phyloP scores from a whole-genome alignment of 1,140 invertebrate genomes.

The Mercenaria mercenaria region DNA sequence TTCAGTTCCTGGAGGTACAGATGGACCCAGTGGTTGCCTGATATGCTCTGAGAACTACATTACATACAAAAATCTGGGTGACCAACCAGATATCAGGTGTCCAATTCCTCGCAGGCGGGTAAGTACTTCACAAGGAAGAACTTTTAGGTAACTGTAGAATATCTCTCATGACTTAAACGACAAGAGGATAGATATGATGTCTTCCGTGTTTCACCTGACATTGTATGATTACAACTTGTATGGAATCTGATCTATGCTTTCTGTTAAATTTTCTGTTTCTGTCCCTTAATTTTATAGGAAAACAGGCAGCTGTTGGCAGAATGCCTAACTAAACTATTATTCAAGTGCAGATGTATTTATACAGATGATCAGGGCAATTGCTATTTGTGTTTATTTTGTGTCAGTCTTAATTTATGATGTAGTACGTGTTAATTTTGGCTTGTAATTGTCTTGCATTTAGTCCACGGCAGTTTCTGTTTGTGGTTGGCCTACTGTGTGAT shows the following conservation, averaged over 20 bases:
- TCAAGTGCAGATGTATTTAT: no score
- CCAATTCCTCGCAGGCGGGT: slow-evolving; percentile 97
- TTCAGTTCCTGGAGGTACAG: slow-evolving; percentile 93
- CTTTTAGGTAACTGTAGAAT: background rate
- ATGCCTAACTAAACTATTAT: no score
- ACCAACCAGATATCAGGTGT: slow-evolving; percentile 99
- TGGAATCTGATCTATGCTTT: slow-evolving; percentile 40
- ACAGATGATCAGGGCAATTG: no score
- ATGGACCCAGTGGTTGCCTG: slow-evolving; percentile 99
- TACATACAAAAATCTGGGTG: slow-evolving; percentile 99
- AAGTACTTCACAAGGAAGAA: no score
- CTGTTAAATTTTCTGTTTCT: background rate
- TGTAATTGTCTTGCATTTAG: no score
- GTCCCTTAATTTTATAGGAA: no score
- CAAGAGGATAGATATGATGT: slow-evolving; percentile 45
- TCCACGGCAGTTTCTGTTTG: no score
- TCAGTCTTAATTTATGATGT: no score
- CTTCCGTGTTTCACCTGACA: slow-evolving; percentile 58
- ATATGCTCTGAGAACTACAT: slow-evolving; percentile 99
- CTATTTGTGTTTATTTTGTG: no score
- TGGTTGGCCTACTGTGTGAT: no score
- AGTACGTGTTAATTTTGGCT: no score
- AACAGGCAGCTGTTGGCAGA: no score
- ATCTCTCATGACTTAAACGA: background rate
- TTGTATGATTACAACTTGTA: slow-evolving; percentile 12